phyloP scores from a whole-genome alignment of 2,888 invertebrate species.

The Thera britannica region DNA sequence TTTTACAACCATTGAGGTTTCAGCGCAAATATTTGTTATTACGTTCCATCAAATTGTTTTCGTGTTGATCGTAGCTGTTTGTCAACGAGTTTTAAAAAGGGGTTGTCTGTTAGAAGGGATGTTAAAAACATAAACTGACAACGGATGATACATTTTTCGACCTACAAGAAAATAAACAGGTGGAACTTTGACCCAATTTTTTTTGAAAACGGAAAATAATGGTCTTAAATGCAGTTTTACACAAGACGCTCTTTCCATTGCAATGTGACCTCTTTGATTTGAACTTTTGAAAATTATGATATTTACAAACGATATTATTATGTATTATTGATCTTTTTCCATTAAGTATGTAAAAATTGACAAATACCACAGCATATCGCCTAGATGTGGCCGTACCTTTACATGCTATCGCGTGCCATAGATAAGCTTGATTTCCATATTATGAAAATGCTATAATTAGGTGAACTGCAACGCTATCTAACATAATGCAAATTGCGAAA shows the following conservation, averaged over 20 bases:
- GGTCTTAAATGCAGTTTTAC: constrained; percentile 2
- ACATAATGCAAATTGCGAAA: constrained; percentile 30
- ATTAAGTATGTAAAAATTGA: too few species aligned
- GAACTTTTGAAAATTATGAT: too few species aligned
- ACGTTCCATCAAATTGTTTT: constrained; percentile 56
- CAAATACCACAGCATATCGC: too few species aligned
- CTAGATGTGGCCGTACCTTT: too few species aligned
- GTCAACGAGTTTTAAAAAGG: constrained; percentile 27
- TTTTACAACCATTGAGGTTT: constrained; percentile 61
- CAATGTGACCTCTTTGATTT: too few species aligned
- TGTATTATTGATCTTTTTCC: too few species aligned
- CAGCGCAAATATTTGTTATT: constrained; percentile 60
- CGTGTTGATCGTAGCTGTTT: constrained; percentile 47
- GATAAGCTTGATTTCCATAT: background rate
- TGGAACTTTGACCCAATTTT: background rate
- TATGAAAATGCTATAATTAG: constrained; percentile 28
- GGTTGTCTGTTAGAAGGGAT: constrained; percentile 34
- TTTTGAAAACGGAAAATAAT: background rate
- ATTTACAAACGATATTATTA: too few species aligned
- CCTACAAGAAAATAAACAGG: background rate
- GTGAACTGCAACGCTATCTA: constrained; percentile 24
- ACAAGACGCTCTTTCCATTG: too few species aligned
- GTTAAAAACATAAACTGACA: background rate
- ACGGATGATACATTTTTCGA: background rate
- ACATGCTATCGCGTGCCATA: too few species aligned